A percentile compares a stretch with the other conserved stretches of the same genome.
phyloP scores from a whole-genome alignment of 2,113 vertebrate species.

The Hippocampus guttulatus region DNA sequence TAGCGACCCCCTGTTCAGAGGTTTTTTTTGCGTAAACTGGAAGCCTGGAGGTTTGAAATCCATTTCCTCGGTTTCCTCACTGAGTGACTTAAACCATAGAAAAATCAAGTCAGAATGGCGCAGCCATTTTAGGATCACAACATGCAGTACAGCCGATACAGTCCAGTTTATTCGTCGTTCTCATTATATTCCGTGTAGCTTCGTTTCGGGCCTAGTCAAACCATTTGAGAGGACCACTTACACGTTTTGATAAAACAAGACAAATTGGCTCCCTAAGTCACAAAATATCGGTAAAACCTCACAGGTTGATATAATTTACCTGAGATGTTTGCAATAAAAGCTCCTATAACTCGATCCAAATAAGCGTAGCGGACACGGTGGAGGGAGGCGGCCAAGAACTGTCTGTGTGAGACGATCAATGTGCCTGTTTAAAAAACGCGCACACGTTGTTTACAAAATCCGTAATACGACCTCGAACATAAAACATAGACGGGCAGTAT shows the following conservation, averaged over 20 bases:
- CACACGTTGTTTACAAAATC: background rate
- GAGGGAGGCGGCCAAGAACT: no score
- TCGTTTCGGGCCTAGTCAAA: background rate
- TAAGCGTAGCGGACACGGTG: background rate
- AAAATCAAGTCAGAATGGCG: no score
- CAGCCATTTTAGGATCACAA: background rate
- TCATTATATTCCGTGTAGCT: background rate
- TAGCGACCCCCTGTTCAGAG: background rate
- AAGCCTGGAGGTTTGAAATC: background rate
- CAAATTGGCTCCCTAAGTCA: no score
- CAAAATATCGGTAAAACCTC: background rate
- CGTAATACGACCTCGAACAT: background rate
- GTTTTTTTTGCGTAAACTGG: background rate
- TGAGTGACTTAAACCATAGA: background rate
- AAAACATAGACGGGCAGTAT: background rate
- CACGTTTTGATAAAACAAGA: background rate
- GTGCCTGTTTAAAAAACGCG: background rate
- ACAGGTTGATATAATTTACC: background rate
- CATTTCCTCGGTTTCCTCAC: background rate
- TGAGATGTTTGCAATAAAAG: background rate
- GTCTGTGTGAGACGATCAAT: background rate
- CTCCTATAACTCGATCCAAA: background rate
- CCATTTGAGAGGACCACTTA: background rate
- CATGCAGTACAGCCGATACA: background rate
- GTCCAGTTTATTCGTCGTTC: background rate